phyloP scores from a whole-genome alignment of 2,797 vertebrate genomes.

The Merluccius polli region DNA sequence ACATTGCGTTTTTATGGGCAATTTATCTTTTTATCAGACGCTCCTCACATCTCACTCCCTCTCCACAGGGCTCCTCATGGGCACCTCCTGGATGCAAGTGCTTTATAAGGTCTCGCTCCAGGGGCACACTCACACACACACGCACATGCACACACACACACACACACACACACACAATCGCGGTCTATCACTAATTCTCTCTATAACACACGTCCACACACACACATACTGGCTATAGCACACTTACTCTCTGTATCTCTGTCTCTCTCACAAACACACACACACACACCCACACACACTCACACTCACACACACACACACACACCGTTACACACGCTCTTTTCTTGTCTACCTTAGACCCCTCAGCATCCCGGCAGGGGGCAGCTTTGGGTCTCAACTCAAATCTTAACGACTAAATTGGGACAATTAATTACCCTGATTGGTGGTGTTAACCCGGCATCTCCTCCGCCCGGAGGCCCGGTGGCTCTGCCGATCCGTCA shows the following conservation, averaged over 20 bases:
- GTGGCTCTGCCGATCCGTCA: constrained; percentile 30
- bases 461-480: constrained; percentile 58
- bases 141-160: too few relatives aligned
- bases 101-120: constrained; percentile 42
- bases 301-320: too few relatives aligned
- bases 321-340: not conserved
- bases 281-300: too few relatives aligned
- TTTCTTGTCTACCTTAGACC: constrained; percentile 17
- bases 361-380: constrained; percentile 43
- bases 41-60: not conserved
- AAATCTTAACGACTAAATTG: constrained; percentile 63
- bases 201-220: too few relatives aligned
- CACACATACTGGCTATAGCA: too few relatives aligned
- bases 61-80: constrained; percentile 39
- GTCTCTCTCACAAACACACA: too few relatives aligned
- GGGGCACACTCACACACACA: constrained; percentile 30
- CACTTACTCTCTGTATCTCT: too few relatives aligned
- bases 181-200: too few relatives aligned
- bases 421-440: constrained; percentile 61
- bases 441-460: constrained; percentile 61
- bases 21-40: not conserved
- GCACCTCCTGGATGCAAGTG: constrained; percentile 39
- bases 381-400: constrained; percentile 41
- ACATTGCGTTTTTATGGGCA: not conserved
- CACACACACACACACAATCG: too few relatives aligned